Base-by-base conservation (phyloP, 2,113 vertebrate species). In the Onychorhynchus coronatus region DNA sequence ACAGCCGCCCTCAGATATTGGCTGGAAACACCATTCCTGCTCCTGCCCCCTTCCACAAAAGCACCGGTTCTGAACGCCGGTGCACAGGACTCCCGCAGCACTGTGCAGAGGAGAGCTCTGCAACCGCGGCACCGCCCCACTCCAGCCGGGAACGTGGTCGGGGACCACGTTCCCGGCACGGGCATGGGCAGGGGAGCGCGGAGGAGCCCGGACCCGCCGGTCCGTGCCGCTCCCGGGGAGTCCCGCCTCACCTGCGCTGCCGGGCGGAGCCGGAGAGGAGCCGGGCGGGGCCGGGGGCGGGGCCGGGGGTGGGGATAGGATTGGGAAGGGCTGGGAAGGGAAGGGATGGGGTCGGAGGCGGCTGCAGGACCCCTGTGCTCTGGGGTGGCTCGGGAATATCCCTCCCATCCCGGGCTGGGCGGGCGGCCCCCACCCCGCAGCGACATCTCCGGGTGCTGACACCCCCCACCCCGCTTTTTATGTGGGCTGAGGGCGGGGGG, bases 1-100 rank as follows among this genome's bases (percentile, higher is more conserved):
- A 6, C 28, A 28, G 22, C 73, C 33, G 44, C 42, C 46, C n/a
- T 5, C 5, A 65, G 2, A 0, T 1, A 10, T 5, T 4, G 3
- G 8, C 65, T 28, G 50, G 13, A 37, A 56, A 58, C 4, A 2
- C 23, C 5, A 7, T 44, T 61, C 30, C 59, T 66, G 53, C 33
- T 63, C 15, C 59, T 15, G 72, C 44, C 55, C 18, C 44, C 17
- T 14, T 3, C 59, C 63, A n/a, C 58, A 28, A 14, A 30, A 55
- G 33, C 53, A 7, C 14, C 8, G 10, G 1, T 20, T 37, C 30
- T 16, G 14, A 24, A 12, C 8, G 9, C 35, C 2, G 56, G 11
- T 4, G 3, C 5, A 2, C 33, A 13, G 27, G 31, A 44, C 21
- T 20, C n/a, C 25, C 19, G 1, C 3, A 13, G 30, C 82, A 5